These are phyloP conservation scores for Euthynnus affinis DNA, from an alignment of 2,797 vertebrate species.

Conservation along the genomic window DNA sequence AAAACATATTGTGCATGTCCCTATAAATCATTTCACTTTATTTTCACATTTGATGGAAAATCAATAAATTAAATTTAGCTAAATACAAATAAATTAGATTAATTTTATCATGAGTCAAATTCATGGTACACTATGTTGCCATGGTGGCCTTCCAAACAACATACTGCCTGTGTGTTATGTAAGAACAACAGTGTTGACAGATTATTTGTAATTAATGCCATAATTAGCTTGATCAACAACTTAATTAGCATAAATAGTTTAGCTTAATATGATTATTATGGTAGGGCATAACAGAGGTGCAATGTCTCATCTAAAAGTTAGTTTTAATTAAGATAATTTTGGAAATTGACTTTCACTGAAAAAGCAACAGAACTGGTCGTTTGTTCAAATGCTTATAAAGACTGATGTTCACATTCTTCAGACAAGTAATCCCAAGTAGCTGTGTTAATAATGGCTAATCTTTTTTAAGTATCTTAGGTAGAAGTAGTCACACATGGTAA, in stretches of 20 bases:
- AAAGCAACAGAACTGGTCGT: not conserved
- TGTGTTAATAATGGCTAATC: slow-evolving; percentile 13
- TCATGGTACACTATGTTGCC: not conserved
- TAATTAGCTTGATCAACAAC: slow-evolving; percentile 21
- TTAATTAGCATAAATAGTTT: slow-evolving; percentile 11
- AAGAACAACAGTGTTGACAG: slow-evolving; percentile 11
- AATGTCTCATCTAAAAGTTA: not conserved
- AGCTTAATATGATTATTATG: slow-evolving; percentile 10
- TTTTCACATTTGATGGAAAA: slow-evolving; percentile 19
- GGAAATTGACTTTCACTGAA: not conserved
- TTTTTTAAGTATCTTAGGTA: not conserved
- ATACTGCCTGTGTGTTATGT: not conserved
- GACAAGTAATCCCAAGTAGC: not conserved
- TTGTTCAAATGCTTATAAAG: not conserved
- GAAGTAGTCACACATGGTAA: not conserved
- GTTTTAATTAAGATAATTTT: slow-evolving; percentile 4
- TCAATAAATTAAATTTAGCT: slow-evolving; percentile 10
- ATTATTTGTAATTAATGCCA: slow-evolving; percentile 5
- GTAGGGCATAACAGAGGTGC: slow-evolving; percentile 5
- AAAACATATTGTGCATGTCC: slow-evolving; percentile 6
- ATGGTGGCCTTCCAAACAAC: not conserved
- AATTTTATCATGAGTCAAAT: slow-evolving; percentile 3
- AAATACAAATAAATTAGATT: slow-evolving; percentile 11
- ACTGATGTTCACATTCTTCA: slow-evolving; percentile 1
- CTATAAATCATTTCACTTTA: slow-evolving; percentile 1